These are phyloP conservation scores for Ecdyonurus torrentis DNA, from an alignment of 2,888 invertebrate genomes.

Conservation along the genomic window DNA sequence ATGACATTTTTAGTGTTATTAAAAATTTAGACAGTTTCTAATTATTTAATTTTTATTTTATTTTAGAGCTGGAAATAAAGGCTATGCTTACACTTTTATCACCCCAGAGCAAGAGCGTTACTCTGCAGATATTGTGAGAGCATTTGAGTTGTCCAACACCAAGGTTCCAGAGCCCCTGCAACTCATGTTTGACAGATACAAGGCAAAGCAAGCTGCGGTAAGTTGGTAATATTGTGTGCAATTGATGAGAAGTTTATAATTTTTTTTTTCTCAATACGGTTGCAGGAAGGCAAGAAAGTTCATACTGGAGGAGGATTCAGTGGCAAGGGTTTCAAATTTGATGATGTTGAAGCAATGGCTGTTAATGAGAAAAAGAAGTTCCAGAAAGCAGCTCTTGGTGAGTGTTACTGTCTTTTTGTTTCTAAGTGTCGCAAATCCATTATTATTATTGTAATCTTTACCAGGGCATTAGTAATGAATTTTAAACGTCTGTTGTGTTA, in stretches of 20 bases:
- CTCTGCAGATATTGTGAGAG: constrained; percentile 83
- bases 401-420: too few species aligned
- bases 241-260: not conserved
- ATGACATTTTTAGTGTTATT: too few species aligned
- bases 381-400: constrained; percentile 82
- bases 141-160: constrained; percentile 70
- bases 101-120: constrained; percentile 88
- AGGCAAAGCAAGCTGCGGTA: constrained; percentile 75
- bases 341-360: constrained; percentile 93
- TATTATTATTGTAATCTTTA: too few species aligned
- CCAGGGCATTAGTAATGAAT: too few species aligned
- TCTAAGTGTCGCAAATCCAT: too few species aligned
- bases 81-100: constrained; percentile 93
- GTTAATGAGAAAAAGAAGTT: constrained; percentile 92
- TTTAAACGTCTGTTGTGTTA: too few species aligned
- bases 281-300: constrained; percentile 55
- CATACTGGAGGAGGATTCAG: constrained; percentile 88
- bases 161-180: constrained; percentile 61
- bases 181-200: constrained; percentile 75
- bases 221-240: constrained; percentile 24
- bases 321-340: constrained; percentile 95
- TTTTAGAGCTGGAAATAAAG: constrained; percentile 79
- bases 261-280: constrained; percentile 4
- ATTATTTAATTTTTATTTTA: constrained; percentile 4
- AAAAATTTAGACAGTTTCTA: not conserved